Conservation (phyloP, 2,113 vertebrate species). For the Sakesphorus luctuosus region DNA sequence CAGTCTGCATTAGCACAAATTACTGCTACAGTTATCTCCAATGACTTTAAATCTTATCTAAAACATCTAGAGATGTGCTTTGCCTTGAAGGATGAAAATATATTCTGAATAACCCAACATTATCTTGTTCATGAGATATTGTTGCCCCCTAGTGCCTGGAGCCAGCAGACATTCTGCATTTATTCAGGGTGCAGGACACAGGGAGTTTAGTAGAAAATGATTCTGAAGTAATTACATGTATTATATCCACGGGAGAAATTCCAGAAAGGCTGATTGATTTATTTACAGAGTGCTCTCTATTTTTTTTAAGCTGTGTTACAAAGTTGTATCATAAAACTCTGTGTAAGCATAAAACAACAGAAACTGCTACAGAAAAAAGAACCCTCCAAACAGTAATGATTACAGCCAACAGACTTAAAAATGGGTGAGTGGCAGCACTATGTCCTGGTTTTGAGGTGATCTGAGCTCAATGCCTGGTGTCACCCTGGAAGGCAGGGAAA, state of each 20-base stretch:
- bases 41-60: not conserved
- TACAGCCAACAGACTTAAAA: not conserved
- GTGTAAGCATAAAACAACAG: not conserved
- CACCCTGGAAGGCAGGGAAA: not conserved
- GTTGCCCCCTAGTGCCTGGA: constrained; percentile 45
- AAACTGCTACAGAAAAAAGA: not conserved
- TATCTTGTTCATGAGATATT: not conserved
- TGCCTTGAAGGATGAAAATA: not conserved
- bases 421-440: not conserved
- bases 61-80: not conserved
- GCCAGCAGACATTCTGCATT: not conserved
- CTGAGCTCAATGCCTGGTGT: not conserved
- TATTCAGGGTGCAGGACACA: not conserved
- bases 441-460: not conserved
- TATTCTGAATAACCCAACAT: accelerated
- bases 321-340: not conserved
- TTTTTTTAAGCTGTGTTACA: not conserved
- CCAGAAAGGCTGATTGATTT: not conserved
- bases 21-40: not conserved
- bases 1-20: not conserved
- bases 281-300: not conserved
- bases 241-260: not conserved
- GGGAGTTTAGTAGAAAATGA: not conserved
- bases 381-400: not conserved
- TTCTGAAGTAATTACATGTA: not conserved